These are phyloP conservation scores for Erethizon dorsatum DNA, from an alignment of 2,797 vertebrate genomes.

Conservation along the genomic window DNA sequence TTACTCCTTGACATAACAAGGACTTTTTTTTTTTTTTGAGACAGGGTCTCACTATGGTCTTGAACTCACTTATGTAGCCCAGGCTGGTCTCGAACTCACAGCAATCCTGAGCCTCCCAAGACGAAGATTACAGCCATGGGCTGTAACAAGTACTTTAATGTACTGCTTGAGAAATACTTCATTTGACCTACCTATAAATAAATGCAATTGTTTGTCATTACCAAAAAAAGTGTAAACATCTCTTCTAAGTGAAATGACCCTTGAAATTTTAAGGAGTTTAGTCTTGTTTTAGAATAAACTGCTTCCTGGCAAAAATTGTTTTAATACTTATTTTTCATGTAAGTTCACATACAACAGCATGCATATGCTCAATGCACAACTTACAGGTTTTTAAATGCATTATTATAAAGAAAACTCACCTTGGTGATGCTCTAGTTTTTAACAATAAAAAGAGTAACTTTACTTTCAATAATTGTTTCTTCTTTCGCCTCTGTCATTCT, in stretches of 20 bases:
- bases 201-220: slow-evolving; percentile 59
- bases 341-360: background rate
- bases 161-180: slow-evolving; percentile 40
- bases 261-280: slow-evolving; percentile 60
- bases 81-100: too few species aligned
- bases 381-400: slow-evolving; percentile 5
- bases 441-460: slow-evolving; percentile 20
- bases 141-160: slow-evolving; percentile 12
- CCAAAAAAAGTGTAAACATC: background rate
- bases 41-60: too few species aligned
- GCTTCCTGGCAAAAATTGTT: slow-evolving; percentile 40
- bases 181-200: slow-evolving; percentile 53
- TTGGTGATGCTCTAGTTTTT: slow-evolving; percentile 7
- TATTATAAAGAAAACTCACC: background rate
- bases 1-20: slow-evolving; percentile 16
- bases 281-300: slow-evolving; percentile 47
- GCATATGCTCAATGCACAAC: background rate
- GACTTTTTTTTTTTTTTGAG: background rate
- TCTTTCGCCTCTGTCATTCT: background rate
- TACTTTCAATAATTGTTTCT: background rate
- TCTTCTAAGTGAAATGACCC: slow-evolving; percentile 43
- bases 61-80: too few species aligned
- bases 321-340: slow-evolving; percentile 9
- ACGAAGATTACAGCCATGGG: too few species aligned
- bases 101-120: too few species aligned